Conservation (phyloP, 2,113 vertebrate species). For the Macrotis lagotis region DNA sequence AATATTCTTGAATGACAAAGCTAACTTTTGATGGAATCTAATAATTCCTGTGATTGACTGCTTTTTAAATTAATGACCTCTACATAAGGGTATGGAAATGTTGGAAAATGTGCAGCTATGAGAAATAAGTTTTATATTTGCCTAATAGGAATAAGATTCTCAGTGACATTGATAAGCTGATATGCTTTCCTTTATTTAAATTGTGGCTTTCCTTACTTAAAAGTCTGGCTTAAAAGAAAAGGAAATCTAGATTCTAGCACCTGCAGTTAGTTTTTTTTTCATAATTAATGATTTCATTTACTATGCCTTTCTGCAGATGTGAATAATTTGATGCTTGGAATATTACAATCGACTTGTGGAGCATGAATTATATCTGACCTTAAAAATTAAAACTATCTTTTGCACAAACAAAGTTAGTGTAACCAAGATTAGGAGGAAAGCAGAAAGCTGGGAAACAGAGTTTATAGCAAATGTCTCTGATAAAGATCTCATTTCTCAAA, state of each 20-base stretch:
- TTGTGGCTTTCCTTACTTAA: no score
- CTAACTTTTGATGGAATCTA: neutral
- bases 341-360: neutral
- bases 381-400: neutral
- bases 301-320: neutral
- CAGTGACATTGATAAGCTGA: constrained; percentile 63
- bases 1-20: neutral
- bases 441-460: no score
- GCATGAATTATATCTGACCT: neutral
- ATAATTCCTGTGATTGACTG: neutral
- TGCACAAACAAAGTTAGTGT: no score
- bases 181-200: constrained; percentile 67
- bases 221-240: neutral
- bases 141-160: constrained; percentile 46
- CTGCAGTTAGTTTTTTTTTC: constrained; percentile 12
- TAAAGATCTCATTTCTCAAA: no score
- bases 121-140: constrained; percentile 65
- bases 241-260: constrained; percentile 49
- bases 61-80: neutral
- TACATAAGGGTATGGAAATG: neutral
- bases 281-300: constrained; percentile 27
- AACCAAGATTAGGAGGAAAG: no score
- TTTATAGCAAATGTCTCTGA: no score
- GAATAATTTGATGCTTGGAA: neutral
- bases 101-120: constrained; percentile 28